Base-by-base conservation (phyloP, 2,797 vertebrate genomes). In the Onychomys leucogaster region DNA sequence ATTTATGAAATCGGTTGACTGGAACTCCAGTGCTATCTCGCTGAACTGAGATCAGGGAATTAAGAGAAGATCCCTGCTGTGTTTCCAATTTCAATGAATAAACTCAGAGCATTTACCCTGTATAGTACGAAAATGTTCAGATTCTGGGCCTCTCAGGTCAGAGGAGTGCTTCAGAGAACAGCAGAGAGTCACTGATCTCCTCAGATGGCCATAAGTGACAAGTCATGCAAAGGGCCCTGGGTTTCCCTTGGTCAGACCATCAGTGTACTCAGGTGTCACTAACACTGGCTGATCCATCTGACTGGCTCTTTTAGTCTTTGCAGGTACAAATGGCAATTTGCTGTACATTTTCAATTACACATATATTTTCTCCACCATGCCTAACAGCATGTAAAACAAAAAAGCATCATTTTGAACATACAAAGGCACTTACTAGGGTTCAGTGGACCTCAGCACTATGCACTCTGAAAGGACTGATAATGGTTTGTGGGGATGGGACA, bases 291-390 rank as follows among this genome's bases (percentile, higher is more conserved):
- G 96, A 98, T 98, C 97, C 98, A 97, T 98, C 95, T 98, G 98
- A 98, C 97, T 84, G 86, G 96, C 93, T 98, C 98, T 96, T 98
- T 98, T 98, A 98, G 98, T 98, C 97, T 98, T 98, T 98, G 98
- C 99, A 99, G 99, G 99, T 99, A 99, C 99, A 99, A 99, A 99
- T 99, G 99, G 99, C 98, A 98, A 99, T 99, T 99, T 99, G 99
- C 99, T 99, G 99, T 99, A 99, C 99, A 99, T 99, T 98, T 99
- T 99, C 97, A 96, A 99, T 98, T 98, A 98, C 99, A 99, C 97
- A 98, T 98, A 98, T 99, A 98, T 98, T 98, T 99, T 98, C 98
- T 98, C 97, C 96, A 97, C 95, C 98, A 98, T 98, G 98, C 98
- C 98, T 99, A 98, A 99, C 99, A 99, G 98, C 99, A 98, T 99